phyloP scores from a whole-genome alignment of 2,113 vertebrate species.

The Caranx melampygus region DNA sequence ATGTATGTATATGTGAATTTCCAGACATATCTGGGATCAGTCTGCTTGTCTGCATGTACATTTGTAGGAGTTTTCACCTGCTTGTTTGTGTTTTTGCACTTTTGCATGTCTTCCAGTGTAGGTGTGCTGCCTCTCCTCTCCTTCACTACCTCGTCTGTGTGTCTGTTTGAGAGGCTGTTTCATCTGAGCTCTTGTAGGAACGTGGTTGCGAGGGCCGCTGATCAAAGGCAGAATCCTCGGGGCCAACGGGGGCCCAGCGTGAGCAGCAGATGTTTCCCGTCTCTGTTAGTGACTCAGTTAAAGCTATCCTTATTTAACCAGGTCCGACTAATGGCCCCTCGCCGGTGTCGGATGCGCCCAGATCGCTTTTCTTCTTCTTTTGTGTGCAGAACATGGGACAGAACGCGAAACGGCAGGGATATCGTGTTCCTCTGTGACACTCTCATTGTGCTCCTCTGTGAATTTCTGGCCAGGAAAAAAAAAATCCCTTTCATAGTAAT shows the following conservation, averaged over 20 bases:
- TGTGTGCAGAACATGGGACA: conserved; percentile 67
- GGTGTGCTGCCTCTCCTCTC: neutral
- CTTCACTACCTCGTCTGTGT: too few species aligned
- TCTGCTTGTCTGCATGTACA: neutral
- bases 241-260: conserved; percentile 53
- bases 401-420: conserved; percentile 57
- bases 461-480: conserved; percentile 57
- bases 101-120: neutral
- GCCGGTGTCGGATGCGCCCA: conserved; percentile 56
- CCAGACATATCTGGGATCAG: neutral
- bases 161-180: conserved; percentile 42
- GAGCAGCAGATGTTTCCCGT: conserved; percentile 74
- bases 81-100: conserved; percentile 11
- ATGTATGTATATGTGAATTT: neutral
- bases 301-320: conserved; percentile 75
- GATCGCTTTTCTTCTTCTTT: conserved; percentile 71
- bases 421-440: conserved; percentile 72
- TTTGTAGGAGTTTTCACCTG: neutral
- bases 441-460: conserved; percentile 67
- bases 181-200: conserved; percentile 51
- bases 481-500: conserved; percentile 72
- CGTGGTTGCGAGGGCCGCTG: conserved; percentile 53
- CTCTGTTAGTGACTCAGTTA: conserved; percentile 60
- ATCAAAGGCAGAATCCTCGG: conserved; percentile 71
- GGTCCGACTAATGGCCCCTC: conserved; percentile 64